These are phyloP conservation scores for Scarus forsteni DNA, from an alignment of 2,797 vertebrate species.

Conservation along the genomic window DNA sequence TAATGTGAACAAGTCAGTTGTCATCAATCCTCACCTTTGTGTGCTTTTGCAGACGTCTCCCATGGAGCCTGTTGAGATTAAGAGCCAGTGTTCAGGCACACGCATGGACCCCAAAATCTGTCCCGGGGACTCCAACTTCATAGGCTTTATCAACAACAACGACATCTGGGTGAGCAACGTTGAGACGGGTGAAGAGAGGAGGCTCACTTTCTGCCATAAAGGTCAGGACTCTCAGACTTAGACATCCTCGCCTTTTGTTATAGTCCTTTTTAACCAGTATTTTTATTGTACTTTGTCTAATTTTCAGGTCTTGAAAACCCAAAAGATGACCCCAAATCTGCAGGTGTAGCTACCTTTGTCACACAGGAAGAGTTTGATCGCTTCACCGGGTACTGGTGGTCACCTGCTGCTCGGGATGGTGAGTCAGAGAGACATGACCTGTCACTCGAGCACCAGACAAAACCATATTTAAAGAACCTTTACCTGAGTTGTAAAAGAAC, in stretches of 20 bases:
- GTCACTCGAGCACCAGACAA: background rate
- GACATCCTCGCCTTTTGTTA: background rate
- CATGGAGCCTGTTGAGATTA: slow-evolving; percentile 92
- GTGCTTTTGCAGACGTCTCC: slow-evolving; percentile 79
- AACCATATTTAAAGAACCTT: no score
- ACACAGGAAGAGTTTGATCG: slow-evolving; percentile 98
- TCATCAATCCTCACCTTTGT: background rate
- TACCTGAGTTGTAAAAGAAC: no score
- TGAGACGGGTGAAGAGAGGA: slow-evolving; percentile 83
- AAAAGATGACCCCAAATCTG: slow-evolving; percentile 93
- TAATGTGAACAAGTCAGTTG: background rate
- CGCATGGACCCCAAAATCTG: slow-evolving; percentile 98
- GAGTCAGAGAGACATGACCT: slow-evolving; percentile 16
- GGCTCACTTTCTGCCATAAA: slow-evolving; percentile 85
- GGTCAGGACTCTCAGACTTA: slow-evolving; percentile 50
- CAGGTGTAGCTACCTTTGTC: slow-evolving; percentile 95
- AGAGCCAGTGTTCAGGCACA: slow-evolving; percentile 91
- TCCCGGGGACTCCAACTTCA: slow-evolving; percentile 90
- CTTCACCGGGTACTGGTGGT: slow-evolving; percentile 98
- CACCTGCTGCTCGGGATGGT: slow-evolving; percentile 79
- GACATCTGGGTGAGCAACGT: slow-evolving; percentile 95
- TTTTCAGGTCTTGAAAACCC: slow-evolving; percentile 89
- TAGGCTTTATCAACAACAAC: slow-evolving; percentile 94
- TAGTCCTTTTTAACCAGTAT: background rate
- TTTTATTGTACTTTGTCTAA: slow-evolving; percentile 1